Conservation (phyloP, 2,113 vertebrate genomes). For the Malurus melanocephalus region DNA sequence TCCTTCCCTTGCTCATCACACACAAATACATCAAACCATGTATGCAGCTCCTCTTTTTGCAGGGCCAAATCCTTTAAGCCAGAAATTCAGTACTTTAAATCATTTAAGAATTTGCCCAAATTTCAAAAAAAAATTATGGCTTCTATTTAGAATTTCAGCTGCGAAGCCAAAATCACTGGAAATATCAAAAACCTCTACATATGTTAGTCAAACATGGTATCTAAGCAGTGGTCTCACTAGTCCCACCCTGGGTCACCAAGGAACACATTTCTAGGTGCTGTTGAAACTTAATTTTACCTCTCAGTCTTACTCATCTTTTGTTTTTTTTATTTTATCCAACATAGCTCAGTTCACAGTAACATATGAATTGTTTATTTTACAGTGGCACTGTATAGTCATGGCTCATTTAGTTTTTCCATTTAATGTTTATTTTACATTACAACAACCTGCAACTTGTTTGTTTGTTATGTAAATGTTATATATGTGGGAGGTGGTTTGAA, state of each 20-base stretch:
- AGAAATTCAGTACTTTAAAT: neutral
- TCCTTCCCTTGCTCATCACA: neutral
- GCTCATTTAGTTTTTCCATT: neutral
- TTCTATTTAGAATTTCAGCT: neutral
- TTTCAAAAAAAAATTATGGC: neutral
- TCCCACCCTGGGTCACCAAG: neutral
- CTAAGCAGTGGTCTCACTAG: neutral
- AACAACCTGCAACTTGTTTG: neutral
- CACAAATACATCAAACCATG: neutral
- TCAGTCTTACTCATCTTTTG: neutral
- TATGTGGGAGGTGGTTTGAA: neutral
- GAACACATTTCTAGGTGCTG: neutral
- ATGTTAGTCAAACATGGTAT: rapidly evolving
- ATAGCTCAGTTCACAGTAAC: neutral
- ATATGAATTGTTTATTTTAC: neutral
- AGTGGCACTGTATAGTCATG: neutral
- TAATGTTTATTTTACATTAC: neutral
- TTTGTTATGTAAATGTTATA: neutral
- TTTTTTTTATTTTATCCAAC: neutral
- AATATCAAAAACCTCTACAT: neutral
- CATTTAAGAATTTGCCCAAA: neutral
- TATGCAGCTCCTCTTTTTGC: neutral
- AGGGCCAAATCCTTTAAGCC: neutral
- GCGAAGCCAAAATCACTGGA: neutral
- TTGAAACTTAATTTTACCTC: neutral